A percentile compares a stretch with the other conserved stretches of the same genome.
phyloP scores from a whole-genome alignment of 1,140 invertebrate species.

The Goniozus legneri region DNA sequence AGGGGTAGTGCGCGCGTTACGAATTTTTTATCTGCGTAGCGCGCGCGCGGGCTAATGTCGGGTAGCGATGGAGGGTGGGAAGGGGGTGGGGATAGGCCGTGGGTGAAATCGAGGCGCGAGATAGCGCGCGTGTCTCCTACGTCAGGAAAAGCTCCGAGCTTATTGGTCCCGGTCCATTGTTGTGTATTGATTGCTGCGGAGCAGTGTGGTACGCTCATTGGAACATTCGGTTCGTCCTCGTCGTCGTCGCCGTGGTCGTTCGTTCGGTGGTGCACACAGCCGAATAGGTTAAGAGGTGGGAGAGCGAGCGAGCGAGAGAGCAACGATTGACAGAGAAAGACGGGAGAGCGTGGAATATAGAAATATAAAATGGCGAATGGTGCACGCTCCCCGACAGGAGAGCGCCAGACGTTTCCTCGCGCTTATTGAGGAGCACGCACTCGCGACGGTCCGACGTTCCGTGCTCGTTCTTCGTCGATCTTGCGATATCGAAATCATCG shows the following conservation, averaged over 20 bases:
- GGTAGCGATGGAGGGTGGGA: no score
- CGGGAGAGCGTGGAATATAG: not conserved
- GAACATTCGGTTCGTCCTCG: conserved; percentile 41
- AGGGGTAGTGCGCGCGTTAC: no score
- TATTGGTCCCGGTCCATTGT: conserved; percentile 54
- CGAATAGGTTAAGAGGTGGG: conserved; percentile 21
- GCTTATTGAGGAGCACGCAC: no score
- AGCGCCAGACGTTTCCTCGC: no score
- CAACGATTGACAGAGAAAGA: no score
- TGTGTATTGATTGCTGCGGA: conserved; percentile 54
- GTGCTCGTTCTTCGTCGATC: no score
- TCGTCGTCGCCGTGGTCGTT: conserved; percentile 38
- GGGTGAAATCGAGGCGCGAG: conserved; percentile 19
- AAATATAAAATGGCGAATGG: conserved; percentile 2
- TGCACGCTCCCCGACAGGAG: conserved; percentile 12
- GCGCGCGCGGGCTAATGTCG: no score
- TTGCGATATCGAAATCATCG: no score
- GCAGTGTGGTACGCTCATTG: conserved; percentile 41
- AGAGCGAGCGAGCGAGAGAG: not conserved
- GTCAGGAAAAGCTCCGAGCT: conserved; percentile 51
- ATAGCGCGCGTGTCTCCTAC: conserved; percentile 48
- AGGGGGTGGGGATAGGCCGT: conserved; percentile 13
- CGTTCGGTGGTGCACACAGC: conserved; percentile 26
- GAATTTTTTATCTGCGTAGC: no score
- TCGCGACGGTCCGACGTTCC: no score